Conservation (phyloP, 2,113 vertebrate genomes). For the Amphilophus citrinellus region DNA sequence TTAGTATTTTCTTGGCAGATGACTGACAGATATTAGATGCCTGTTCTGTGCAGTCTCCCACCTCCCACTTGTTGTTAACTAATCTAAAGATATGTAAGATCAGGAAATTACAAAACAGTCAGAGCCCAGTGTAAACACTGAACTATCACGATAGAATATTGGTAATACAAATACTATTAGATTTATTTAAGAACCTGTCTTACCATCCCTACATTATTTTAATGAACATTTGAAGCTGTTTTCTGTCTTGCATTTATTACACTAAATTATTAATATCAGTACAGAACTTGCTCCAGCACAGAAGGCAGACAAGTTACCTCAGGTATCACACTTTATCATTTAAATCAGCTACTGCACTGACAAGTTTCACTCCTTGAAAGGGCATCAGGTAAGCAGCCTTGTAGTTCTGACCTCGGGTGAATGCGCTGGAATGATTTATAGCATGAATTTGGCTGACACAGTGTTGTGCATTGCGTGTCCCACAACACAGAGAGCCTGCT, state of each 20-base stretch:
- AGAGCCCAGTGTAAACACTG: neutral
- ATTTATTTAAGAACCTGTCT: neutral
- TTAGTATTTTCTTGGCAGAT: neutral
- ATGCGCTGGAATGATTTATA: conserved; percentile 53
- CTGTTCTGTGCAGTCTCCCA: neutral
- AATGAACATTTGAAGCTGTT: conserved; percentile 3
- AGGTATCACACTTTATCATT: conserved; percentile 60
- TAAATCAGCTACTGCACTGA: conserved; percentile 59
- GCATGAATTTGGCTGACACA: conserved; percentile 45
- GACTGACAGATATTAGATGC: neutral
- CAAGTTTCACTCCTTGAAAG: conserved; percentile 64
- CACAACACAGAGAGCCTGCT: neutral
- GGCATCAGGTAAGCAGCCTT: conserved; percentile 66
- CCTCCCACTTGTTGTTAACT: neutral
- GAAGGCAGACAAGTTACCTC: neutral
- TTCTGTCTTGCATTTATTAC: neutral
- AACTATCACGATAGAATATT: neutral
- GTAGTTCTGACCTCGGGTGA: conserved; percentile 33
- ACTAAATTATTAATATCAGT: neutral
- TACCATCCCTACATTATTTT: neutral
- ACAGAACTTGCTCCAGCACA: conserved; percentile 1
- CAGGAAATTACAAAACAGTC: neutral
- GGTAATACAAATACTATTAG: neutral
- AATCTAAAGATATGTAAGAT: neutral
- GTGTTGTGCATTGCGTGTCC: conserved; percentile 28